Evolutionary conservation across 2,797 vertebrate genomes (phyloP).

Genomic region (Sorex maritimensis): DNA sequence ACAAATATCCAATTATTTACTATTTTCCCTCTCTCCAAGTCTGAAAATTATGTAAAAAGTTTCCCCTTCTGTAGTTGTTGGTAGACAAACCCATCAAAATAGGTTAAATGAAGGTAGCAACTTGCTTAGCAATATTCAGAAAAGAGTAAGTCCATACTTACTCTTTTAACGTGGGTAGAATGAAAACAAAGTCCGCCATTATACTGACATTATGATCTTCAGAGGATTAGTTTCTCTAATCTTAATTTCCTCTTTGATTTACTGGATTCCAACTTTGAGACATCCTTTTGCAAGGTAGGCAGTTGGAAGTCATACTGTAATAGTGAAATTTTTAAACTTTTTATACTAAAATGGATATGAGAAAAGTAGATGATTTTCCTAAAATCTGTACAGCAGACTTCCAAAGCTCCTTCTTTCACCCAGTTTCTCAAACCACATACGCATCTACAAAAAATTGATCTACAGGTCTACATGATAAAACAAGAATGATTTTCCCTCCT

Average conservation of each 20-base stretch:
- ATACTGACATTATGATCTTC: not conserved
- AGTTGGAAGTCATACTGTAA: not conserved
- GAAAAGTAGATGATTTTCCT: slow-evolving; percentile 45
- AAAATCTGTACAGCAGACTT: not conserved
- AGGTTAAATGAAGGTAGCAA: not conserved
- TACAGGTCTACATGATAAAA: not conserved
- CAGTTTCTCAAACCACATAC: not conserved
- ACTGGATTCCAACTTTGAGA: not conserved
- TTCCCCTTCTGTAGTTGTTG: not conserved
- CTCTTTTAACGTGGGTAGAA: not conserved
- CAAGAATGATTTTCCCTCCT: not conserved
- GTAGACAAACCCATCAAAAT: slow-evolving; percentile 11
- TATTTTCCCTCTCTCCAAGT: not conserved
- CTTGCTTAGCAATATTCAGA: not conserved
- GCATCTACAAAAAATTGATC: not conserved
- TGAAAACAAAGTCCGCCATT: not conserved
- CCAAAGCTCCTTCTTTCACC: not conserved
- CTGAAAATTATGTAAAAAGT: not conserved
- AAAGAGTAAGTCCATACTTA: not conserved
- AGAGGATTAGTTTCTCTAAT: not conserved
- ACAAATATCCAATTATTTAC: not conserved
- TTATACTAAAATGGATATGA: not conserved
- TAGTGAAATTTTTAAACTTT: not conserved
- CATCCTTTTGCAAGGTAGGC: not conserved
- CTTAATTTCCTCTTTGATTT: slow-evolving; percentile 26